These are phyloP conservation scores for Verasper variegatus DNA, from an alignment of 2,113 vertebrate genomes.

Conservation along the genomic window DNA sequence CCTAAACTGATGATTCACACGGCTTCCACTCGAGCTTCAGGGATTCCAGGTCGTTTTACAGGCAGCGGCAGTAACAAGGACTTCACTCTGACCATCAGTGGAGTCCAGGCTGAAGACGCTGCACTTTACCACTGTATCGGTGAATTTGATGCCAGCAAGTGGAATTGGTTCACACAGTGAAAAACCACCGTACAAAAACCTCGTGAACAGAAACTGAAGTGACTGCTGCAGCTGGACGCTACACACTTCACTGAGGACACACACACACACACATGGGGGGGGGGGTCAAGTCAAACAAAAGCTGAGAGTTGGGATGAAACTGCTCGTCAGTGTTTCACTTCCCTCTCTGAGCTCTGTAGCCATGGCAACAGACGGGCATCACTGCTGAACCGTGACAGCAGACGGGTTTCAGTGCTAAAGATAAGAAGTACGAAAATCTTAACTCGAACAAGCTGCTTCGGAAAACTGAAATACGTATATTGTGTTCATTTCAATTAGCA, in stretches of 20 bases:
- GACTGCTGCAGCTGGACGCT: too few relatives aligned
- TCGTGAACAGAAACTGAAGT: slow-evolving; percentile 33
- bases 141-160: fast-evolving
- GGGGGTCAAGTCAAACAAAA: not conserved
- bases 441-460: too few relatives aligned
- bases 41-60: slow-evolving; percentile 16
- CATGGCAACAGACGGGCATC: too few relatives aligned
- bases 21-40: not conserved
- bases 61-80: slow-evolving; percentile 32
- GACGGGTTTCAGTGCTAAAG: too few relatives aligned
- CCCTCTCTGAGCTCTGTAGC: too few relatives aligned
- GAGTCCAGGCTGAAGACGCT: slow-evolving; percentile 40
- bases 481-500: too few relatives aligned
- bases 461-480: too few relatives aligned
- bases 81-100: slow-evolving; percentile 51
- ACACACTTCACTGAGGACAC: not conserved
- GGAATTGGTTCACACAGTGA: slow-evolving; percentile 24
- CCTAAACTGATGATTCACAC: not conserved
- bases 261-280: not conserved
- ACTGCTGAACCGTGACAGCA: too few relatives aligned
- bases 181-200: slow-evolving; percentile 49
- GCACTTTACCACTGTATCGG: slow-evolving; percentile 36
- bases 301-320: not conserved
- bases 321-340: too few relatives aligned
- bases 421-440: too few relatives aligned